These are phyloP conservation scores for Pristionchus mayeri DNA, from an alignment of 2,888 invertebrate species.

Conservation along the genomic window DNA sequence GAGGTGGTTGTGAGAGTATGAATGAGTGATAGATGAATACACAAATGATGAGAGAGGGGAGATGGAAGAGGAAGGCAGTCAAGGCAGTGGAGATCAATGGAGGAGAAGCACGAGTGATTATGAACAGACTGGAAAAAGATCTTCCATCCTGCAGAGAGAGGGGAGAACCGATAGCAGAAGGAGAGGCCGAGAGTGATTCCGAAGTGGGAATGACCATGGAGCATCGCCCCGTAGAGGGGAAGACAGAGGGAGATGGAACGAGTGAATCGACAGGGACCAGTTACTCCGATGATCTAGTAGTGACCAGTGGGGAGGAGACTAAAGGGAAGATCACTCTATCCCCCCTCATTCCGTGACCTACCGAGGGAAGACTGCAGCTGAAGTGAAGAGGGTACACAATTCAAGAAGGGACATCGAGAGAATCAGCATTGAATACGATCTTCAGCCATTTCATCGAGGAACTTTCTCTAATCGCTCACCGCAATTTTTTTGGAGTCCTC, in stretches of 20 bases:
- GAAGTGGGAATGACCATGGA: slow-evolving; percentile 25
- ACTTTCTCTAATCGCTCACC: not conserved
- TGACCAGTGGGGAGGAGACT: slow-evolving; percentile 7
- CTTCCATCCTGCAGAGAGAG: not conserved
- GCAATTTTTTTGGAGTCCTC: slow-evolving; percentile 5
- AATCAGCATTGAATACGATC: slow-evolving; percentile 26
- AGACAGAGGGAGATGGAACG: slow-evolving; percentile 2
- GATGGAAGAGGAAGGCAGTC: not conserved
- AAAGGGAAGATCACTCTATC: not conserved
- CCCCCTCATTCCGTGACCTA: not conserved
- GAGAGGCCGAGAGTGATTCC: slow-evolving; percentile 6
- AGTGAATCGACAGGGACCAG: slow-evolving; percentile 21
- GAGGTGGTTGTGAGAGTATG: not conserved
- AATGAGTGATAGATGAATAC: not conserved
- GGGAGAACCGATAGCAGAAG: not conserved
- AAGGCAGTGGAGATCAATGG: not conserved
- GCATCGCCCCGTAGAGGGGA: slow-evolving; percentile 12
- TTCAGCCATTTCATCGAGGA: not conserved
- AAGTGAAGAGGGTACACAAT: slow-evolving; percentile 7
- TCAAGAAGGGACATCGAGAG: slow-evolving; percentile 12
- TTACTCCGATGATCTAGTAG: not conserved
- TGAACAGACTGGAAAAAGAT: not conserved
- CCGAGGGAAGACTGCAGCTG: not conserved
- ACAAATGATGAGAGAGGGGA: not conserved
- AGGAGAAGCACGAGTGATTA: not conserved